Percentiles rank a stretch among this genome's conserved stretches.
Conservation (phyloP, 2,888 invertebrate species). For the Thereva nobilitata region DNA sequence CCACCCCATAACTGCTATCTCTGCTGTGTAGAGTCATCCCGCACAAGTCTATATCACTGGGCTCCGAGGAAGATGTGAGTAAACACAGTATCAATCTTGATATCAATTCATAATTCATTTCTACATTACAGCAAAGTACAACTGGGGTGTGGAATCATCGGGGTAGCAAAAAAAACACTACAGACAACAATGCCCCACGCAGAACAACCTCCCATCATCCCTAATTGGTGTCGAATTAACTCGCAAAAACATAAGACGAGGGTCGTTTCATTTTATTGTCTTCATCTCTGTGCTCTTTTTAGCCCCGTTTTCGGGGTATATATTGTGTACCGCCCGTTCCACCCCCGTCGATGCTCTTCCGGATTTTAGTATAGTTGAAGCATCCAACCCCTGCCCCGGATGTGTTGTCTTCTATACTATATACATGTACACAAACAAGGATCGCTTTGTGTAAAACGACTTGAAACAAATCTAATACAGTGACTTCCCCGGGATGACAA, state of each 20-base stretch:
- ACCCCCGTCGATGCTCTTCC: neutral
- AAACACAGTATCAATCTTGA: constrained; percentile 53
- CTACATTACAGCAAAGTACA: constrained; percentile 47
- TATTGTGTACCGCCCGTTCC: neutral
- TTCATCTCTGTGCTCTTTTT: constrained; percentile 38
- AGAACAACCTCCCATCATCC: constrained; percentile 51
- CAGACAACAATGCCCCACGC: constrained; percentile 27
- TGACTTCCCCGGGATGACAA: constrained; percentile 32
- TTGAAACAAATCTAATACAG: constrained; percentile 29
- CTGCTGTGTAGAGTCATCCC: too few relatives aligned
- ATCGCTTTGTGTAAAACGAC: neutral
- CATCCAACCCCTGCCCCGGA: neutral
- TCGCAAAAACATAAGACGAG: constrained; percentile 42
- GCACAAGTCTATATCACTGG: neutral
- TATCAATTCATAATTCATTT: constrained; percentile 60
- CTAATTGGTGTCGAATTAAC: constrained; percentile 59
- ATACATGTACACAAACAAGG: neutral
- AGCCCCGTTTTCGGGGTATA: constrained; percentile 8
- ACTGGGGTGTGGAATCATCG: neutral
- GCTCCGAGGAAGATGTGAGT: constrained; percentile 34
- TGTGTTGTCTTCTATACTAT: neutral
- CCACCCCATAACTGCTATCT: too few relatives aligned
- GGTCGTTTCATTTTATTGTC: constrained; percentile 43
- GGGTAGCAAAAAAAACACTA: neutral
- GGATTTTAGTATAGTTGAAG: neutral